Evolutionary conservation across 2,888 invertebrate genomes (phyloP).

Genomic region (Spilarctia lutea): DNA sequence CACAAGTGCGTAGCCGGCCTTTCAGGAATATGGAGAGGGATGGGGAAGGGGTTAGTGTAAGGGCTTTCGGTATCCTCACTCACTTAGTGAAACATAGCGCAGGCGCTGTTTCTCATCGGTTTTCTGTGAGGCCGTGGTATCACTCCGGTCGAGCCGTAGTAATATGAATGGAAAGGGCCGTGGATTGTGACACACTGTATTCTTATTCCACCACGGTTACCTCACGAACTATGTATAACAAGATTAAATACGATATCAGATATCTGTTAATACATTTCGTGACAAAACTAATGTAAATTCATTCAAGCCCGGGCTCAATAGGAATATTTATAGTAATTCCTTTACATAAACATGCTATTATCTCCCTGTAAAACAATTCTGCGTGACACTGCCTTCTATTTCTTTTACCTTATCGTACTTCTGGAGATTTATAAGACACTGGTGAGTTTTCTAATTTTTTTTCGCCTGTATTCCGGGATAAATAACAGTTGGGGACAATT

Average conservation of each 20-base stretch:
- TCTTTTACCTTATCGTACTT: conserved; percentile 46
- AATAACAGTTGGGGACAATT: conserved; percentile 21
- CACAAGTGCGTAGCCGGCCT: too few species aligned
- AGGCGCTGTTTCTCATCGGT: too few species aligned
- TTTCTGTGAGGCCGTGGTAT: too few species aligned
- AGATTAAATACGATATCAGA: neutral
- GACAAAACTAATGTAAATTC: conserved; percentile 26
- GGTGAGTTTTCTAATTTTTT: conserved; percentile 24
- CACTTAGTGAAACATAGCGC: too few species aligned
- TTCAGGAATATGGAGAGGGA: too few species aligned
- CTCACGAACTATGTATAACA: neutral
- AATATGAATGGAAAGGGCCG: too few species aligned
- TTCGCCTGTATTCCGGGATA: conserved; percentile 14
- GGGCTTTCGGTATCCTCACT: too few species aligned
- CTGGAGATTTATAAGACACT: conserved; percentile 46
- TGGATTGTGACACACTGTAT: too few species aligned
- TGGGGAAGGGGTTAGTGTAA: too few species aligned
- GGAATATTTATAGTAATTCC: conserved; percentile 36
- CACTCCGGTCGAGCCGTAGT: too few species aligned
- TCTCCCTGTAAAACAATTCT: conserved; percentile 46
- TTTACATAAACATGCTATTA: conserved; percentile 47
- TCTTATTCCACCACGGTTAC: too few species aligned
- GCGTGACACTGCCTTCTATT: conserved; percentile 42
- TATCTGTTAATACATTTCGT: neutral
- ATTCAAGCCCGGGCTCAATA: neutral